These are phyloP conservation scores for Puffinus mauretanicus DNA, from an alignment of 2,113 vertebrate species.

Conservation along the genomic window DNA sequence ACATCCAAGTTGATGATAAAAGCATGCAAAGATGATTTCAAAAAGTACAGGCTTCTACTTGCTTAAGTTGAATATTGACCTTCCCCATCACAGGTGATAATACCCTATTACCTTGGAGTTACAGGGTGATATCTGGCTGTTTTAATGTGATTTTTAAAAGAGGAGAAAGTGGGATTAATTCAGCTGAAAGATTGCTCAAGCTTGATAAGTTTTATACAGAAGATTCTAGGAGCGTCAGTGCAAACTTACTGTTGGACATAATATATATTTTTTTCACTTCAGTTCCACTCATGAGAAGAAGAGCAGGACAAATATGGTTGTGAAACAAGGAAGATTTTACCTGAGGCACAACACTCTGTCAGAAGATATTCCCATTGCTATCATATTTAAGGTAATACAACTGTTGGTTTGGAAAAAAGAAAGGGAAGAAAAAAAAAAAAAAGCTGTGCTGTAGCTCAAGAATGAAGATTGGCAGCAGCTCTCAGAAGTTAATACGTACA, in stretches of 20 bases:
- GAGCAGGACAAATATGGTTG: constrained; percentile 94
- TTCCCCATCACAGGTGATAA: not conserved
- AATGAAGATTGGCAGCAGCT: not conserved
- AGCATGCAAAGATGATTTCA: not conserved
- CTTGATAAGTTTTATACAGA: not conserved
- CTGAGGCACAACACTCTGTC: constrained; percentile 95
- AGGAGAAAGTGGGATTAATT: not conserved
- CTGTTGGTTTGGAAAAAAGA: not conserved
- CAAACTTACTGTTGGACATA: not conserved
- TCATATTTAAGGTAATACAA: constrained; percentile 92
- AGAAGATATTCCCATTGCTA: constrained; percentile 95
- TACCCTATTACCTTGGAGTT: not conserved
- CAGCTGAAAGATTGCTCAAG: not conserved
- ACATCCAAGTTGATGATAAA: not conserved
- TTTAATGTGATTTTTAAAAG: not conserved
- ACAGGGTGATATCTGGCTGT: not conserved
- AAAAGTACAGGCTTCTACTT: not conserved
- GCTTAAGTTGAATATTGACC: not conserved
- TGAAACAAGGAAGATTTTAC: constrained; percentile 96
- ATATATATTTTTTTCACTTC: not conserved
- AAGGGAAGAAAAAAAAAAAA: no score
- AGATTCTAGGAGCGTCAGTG: not conserved
- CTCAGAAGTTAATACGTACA: not conserved
- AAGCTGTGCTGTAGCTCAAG: not conserved
- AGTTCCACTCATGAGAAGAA: constrained; percentile 99